Conservation (phyloP, 2,888 invertebrate species). For the Sceliomorpha sp. region DNA sequence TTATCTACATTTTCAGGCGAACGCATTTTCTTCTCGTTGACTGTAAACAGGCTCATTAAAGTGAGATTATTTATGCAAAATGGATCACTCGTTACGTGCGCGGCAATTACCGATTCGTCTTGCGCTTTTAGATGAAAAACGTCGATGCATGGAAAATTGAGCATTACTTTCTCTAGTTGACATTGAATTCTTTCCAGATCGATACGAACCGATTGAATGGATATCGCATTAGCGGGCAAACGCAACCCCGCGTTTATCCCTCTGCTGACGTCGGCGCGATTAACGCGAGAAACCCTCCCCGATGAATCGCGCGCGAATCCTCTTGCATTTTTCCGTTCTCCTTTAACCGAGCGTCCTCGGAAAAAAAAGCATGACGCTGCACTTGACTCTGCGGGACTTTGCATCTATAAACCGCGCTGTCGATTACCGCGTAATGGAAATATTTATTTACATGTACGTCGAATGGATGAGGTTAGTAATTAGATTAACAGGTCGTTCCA, state of each 20-base stretch:
- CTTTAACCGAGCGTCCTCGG: no score
- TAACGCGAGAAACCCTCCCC: neutral
- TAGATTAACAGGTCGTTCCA: no score
- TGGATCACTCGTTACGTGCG: slow-evolving; percentile 5
- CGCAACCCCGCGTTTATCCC: slow-evolving; percentile 12
- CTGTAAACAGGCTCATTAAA: slow-evolving; percentile 27
- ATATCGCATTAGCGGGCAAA: slow-evolving; percentile 9
- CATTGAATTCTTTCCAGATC: slow-evolving; percentile 9
- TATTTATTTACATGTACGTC: no score
- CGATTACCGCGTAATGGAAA: no score
- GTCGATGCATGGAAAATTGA: slow-evolving; percentile 1
- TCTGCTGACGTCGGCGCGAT: neutral
- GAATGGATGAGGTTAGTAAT: no score
- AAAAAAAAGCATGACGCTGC: no score
- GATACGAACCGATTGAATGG: slow-evolving; percentile 10
- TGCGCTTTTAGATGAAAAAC: slow-evolving; percentile 1
- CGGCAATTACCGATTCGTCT: slow-evolving; percentile 15
- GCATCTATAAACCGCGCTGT: no score
- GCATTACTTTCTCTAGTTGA: neutral
- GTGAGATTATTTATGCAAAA: slow-evolving; percentile 36
- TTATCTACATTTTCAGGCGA: slow-evolving; percentile 27
- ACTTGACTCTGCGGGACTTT: no score
- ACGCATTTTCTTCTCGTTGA: slow-evolving; percentile 21
- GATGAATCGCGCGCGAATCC: no score
- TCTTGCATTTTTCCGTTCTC: no score